Conservation (phyloP, 2,113 vertebrate genomes). For the Scomber scombrus region DNA sequence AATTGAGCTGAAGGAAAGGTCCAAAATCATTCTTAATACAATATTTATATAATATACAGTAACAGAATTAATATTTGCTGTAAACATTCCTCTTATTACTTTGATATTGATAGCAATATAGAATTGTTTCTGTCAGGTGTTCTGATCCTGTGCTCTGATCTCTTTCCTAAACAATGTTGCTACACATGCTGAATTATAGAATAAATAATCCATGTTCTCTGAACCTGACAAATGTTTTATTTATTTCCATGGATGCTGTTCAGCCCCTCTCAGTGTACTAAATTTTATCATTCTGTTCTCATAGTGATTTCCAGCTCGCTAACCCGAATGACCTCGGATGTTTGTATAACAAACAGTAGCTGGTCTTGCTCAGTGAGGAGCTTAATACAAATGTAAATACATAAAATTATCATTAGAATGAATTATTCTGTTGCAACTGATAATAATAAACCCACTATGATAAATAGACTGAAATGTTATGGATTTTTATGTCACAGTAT, state of each 20-base stretch:
- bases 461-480: neutral
- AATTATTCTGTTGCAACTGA: slow-evolving; percentile 16
- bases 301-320: slow-evolving; percentile 47
- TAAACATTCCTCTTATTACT: neutral
- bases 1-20: too few relatives aligned
- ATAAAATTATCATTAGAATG: slow-evolving; percentile 9
- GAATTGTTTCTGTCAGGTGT: neutral
- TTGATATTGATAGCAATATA: neutral
- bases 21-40: too few relatives aligned
- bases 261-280: slow-evolving; percentile 18
- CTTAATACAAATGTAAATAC: slow-evolving; percentile 34
- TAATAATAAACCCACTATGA: neutral
- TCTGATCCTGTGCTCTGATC: neutral
- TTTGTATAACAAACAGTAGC: slow-evolving; percentile 42
- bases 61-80: too few relatives aligned
- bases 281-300: slow-evolving; percentile 42
- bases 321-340: slow-evolving; percentile 52
- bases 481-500: neutral
- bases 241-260: slow-evolving; percentile 34
- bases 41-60: too few relatives aligned
- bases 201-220: slow-evolving; percentile 28
- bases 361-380: slow-evolving; percentile 23
- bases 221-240: slow-evolving; percentile 50
- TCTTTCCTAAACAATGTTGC: slow-evolving; percentile 5
- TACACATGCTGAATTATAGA: slow-evolving; percentile 22